These are phyloP conservation scores for Drosophila burlai DNA, from an alignment of 1,140 invertebrate genomes.

Conservation along the genomic window DNA sequence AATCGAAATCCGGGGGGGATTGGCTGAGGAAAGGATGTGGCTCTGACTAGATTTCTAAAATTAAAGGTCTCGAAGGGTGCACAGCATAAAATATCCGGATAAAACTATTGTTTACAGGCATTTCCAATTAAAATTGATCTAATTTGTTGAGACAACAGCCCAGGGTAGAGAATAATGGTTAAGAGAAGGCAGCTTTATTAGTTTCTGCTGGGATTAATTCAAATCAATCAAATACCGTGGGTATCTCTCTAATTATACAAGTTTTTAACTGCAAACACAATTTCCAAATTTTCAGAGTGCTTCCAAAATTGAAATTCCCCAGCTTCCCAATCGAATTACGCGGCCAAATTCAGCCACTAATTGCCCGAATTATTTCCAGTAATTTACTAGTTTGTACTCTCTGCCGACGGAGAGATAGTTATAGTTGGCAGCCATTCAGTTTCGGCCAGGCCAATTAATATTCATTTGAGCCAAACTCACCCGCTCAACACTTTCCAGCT, in stretches of 20 bases:
- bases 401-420: conserved; percentile 18
- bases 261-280: background rate
- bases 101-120: conserved; percentile 15
- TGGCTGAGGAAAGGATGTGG: background rate
- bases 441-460: conserved; percentile 41
- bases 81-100: conserved; percentile 13
- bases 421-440: conserved; percentile 31
- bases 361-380: conserved; percentile 37
- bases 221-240: background rate
- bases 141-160: conserved; percentile 30
- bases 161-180: background rate
- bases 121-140: conserved; percentile 32
- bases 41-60: conserved; percentile 11
- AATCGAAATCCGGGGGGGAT: conserved; percentile 32
- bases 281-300: background rate
- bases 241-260: background rate
- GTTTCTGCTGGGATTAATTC: background rate
- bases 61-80: conserved; percentile 7
- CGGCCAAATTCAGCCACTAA: conserved; percentile 25
- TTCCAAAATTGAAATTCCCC: conserved; percentile 12
- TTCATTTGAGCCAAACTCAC: conserved; percentile 50
- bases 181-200: background rate
- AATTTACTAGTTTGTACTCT: conserved; percentile 45
- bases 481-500: conserved; percentile 24
- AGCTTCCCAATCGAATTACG: conserved; percentile 20